Evolutionary conservation across 2,888 invertebrate genomes (phyloP), one percentile per base, ranked within the genome.

Genomic region (Brenthis ino): DNA sequence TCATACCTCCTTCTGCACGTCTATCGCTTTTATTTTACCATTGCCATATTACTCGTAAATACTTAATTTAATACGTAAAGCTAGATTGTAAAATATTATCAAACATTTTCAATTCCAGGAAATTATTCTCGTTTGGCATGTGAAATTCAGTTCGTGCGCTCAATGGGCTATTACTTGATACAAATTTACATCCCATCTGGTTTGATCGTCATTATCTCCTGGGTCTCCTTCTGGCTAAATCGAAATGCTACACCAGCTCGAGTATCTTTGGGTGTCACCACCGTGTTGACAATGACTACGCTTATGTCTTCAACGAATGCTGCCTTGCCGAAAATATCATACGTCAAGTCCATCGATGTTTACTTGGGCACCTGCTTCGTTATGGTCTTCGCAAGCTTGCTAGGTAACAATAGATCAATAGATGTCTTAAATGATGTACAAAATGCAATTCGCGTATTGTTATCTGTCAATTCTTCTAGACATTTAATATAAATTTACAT

Each of bases 131-230:
- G 98, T 81, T 94, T 99, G 95, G 97, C 97, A 80, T 98, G 98
- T 93, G 98, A 98, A 94, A 98, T 99, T 89, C 98, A 98, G 93
- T 98, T 99, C 93, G 98, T 98, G 80, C 96, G 99, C 78, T 98
- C 98, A 83, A 98, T 99, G 98, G 99, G 99, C 86, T 99, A 99
- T 95, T 99, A 99, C 94, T 95, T 98, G 90, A 99, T 99, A 93
- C 98, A 98, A 94, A 98, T 98, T 93, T 98, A 98, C 94, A 98
- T 98, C 94, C 98, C 98, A 84, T 98, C 98, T 92, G 97, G 98
- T 87, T 95, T 98, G 93, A 98, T 98, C 91, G 98, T 98, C 89
- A 97, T 98, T 92, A 98, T 98, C 94, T 98, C 98, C 81, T 98
- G 98, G 98, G 98, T 98, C 85, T 97, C 97, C 84, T 98, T 98